Conservation (phyloP, 1,140 invertebrate species). For the Eulimnadia texana region DNA sequence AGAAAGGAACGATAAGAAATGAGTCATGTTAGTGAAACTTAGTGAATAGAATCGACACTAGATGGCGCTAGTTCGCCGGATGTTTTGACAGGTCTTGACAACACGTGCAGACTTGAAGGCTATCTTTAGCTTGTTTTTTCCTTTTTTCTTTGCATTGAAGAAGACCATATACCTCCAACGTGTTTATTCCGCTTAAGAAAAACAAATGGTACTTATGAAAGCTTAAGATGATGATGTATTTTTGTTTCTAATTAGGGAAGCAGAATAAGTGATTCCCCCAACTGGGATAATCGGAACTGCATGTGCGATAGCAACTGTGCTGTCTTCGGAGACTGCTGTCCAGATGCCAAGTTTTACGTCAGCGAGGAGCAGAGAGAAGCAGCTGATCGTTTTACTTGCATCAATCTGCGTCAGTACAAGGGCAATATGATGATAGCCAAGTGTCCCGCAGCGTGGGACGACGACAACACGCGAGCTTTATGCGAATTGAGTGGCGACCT, state of each 20-base stretch:
- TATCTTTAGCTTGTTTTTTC: no score
- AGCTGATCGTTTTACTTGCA: conserved; percentile 27
- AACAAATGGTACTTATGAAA: background rate
- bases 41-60: no score
- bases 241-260: conserved; percentile 18
- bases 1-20: no score
- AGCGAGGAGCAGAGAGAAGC: conserved; percentile 23
- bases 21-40: no score
- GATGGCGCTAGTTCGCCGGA: no score
- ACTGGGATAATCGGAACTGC: conserved; percentile 34
- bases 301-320: conserved; percentile 34
- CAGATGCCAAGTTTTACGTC: conserved; percentile 29
- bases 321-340: conserved; percentile 37
- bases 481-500: conserved; percentile 21
- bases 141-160: no score
- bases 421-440: conserved; percentile 33
- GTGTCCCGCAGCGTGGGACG: conserved; percentile 31
- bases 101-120: no score
- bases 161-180: no score
- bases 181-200: no score
- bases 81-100: no score
- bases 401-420: conserved; percentile 28
- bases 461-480: conserved; percentile 21
- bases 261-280: conserved; percentile 20
- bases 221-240: background rate